Base-by-base conservation (phyloP, 2,113 vertebrate species). In the Onychostoma macrolepis region DNA sequence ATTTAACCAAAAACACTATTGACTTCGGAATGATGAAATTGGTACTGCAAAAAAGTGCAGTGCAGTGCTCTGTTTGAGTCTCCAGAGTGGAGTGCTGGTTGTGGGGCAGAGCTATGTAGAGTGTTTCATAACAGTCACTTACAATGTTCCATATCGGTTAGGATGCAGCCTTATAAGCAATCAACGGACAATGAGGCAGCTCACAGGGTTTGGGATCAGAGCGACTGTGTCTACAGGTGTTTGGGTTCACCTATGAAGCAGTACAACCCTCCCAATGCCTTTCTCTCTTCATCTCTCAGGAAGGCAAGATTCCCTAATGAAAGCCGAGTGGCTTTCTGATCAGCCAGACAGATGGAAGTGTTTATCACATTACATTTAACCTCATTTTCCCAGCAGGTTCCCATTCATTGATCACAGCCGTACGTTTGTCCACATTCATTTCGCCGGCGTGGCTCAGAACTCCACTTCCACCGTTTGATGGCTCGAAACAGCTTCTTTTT, bases 351-450 rank as follows among this genome's bases (percentile, higher is more conserved):
- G 85, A 89, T 87, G 88, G 85, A 89, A 65, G 82, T 85, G 88
- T 87, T 89, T 86, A 89, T 89, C 88, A 87, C 85, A 85, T 89
- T 87, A 89, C 76, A 76, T 87, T 86, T 87, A 85, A 87, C 85
- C 85, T 89, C 82, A 87, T 89, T 89, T 89, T 89, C 88, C n/a
- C 88, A 87, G 85, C 85, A 89, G 88, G 88, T 87, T 89, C 85
- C 85, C 88, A 89, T 87, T 89, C 88, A 87, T 87, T 89, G 88
- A 87, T 89, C 85, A 89, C 88, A 76, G 78, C 82, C 76, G 48
- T 45, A 50, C 83, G 82, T 85, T 84, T 89, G 85, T 87, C 88
- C 85, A 89, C 83, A 87, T 89, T 87, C 69, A 89, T 89, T 89
- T 89, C 48, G 56, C 36, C n/a, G 56, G 58, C 81, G 26, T 4